Conservation (phyloP, 2,888 invertebrate species). For the Melieria picta region DNA sequence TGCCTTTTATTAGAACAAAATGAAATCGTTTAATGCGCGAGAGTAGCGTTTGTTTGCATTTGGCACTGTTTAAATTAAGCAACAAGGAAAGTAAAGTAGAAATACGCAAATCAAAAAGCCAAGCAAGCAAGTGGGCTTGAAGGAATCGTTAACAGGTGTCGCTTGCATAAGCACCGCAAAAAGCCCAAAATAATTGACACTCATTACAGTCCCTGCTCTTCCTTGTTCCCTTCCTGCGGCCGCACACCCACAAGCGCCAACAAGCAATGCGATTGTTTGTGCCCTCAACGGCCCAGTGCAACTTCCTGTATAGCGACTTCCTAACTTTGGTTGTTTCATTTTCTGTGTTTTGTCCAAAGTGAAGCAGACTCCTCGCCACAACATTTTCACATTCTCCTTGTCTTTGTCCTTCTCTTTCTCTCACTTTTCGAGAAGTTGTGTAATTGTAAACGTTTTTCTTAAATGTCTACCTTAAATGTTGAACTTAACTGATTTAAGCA, state of each 20-base stretch:
- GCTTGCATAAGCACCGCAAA: constrained; percentile 12
- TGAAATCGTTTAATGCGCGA: too few species aligned
- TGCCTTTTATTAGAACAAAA: too few species aligned
- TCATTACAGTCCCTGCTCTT: neutral
- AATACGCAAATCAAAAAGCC: neutral
- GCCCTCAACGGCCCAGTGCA: neutral
- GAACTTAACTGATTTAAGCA: constrained; percentile 20
- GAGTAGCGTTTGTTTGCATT: too few species aligned
- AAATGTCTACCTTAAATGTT: constrained; percentile 60
- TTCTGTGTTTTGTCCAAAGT: neutral
- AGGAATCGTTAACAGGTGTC: constrained; percentile 21
- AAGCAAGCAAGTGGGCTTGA: neutral
- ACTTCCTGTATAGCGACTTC: neutral
- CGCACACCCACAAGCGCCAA: neutral
- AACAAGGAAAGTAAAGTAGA: neutral
- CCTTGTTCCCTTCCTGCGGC: neutral
- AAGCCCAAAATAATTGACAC: neutral
- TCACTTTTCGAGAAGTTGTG: neutral
- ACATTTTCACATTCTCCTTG: neutral
- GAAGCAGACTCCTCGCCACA: neutral
- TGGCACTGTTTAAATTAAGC: too few species aligned
- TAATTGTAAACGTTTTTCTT: constrained; percentile 43
- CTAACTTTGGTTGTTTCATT: too few species aligned
- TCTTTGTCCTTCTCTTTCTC: neutral
- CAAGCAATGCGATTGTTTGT: too few species aligned